A percentile compares a stretch with the other conserved stretches of the same genome.
Conservation (phyloP, 2,113 vertebrate genomes). For the Aegypius monachus region DNA sequence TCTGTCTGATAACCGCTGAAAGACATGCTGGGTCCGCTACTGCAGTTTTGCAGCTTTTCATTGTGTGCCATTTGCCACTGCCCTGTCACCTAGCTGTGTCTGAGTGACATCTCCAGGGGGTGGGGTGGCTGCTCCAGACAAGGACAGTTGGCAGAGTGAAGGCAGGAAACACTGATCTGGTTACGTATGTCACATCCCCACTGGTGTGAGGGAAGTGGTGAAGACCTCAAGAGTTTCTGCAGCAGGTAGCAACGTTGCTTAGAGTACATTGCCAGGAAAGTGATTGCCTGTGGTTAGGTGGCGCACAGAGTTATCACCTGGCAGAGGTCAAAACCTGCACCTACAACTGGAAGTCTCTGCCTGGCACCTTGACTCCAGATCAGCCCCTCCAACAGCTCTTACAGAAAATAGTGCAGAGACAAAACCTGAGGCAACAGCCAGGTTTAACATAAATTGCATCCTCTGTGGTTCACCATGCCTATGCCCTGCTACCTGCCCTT, state of each 20-base stretch:
- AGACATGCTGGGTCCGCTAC: not conserved
- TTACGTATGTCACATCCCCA: not conserved
- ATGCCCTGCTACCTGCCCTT: not conserved
- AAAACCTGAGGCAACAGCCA: not conserved
- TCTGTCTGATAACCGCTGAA: not conserved
- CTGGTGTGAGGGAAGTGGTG: not conserved
- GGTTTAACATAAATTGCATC: not conserved
- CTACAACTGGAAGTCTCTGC: not conserved
- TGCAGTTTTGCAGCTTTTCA: not conserved
- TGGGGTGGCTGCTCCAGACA: not conserved
- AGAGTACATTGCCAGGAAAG: not conserved
- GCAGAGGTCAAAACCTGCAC: not conserved
- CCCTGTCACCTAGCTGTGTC: not conserved
- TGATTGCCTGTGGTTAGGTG: not conserved
- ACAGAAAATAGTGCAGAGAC: not conserved
- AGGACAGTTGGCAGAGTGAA: not conserved
- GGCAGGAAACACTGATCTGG: not conserved
- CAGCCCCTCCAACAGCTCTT: not conserved
- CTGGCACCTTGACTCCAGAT: not conserved
- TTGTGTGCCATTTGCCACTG: not conserved
- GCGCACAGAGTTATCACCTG: not conserved
- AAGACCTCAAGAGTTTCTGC: not conserved
- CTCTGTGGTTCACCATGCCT: not conserved
- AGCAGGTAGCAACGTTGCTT: not conserved
- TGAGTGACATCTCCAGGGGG: not conserved